Percentiles rank a stretch among this genome's conserved stretches.
These are phyloP conservation scores for Cebus imitator DNA, from an alignment of 2,113 vertebrate genomes.

Conservation along the genomic window DNA sequence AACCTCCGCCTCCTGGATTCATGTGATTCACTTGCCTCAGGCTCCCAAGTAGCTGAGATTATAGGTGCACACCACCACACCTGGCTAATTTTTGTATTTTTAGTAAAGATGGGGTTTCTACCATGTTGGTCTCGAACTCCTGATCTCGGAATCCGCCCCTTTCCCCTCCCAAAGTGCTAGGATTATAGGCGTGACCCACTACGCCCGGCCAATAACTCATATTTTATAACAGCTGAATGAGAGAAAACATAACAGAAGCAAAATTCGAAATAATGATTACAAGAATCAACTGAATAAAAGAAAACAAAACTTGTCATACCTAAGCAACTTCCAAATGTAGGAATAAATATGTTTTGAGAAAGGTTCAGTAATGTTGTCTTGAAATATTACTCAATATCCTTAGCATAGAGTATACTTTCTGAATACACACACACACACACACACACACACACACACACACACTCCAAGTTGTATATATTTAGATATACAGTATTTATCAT, in stretches of 20 bases:
- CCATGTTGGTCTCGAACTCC: no score
- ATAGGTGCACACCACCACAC: no score
- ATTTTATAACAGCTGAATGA: not conserved
- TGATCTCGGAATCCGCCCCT: no score
- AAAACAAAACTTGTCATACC: not conserved
- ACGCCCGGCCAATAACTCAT: not conserved
- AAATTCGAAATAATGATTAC: conserved; percentile 15
- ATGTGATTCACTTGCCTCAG: no score
- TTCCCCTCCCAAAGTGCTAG: no score
- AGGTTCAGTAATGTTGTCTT: not conserved
- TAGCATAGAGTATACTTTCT: not conserved
- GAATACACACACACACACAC: not conserved
- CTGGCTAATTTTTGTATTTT: no score
- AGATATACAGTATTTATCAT: not conserved
- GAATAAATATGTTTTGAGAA: not conserved
- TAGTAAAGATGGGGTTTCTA: no score
- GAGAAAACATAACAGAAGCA: not conserved
- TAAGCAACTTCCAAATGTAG: not conserved
- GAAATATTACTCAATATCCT: not conserved
- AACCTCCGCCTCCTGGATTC: no score
- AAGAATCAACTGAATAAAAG: not conserved
- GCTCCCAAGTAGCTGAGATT: no score
- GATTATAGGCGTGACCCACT: no score
- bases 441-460: not conserved
- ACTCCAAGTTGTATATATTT: not conserved